phyloP scores from a whole-genome alignment of 37 sponge, comb jelly and placozoan genomes.

The Oscarella lobularis region DNA sequence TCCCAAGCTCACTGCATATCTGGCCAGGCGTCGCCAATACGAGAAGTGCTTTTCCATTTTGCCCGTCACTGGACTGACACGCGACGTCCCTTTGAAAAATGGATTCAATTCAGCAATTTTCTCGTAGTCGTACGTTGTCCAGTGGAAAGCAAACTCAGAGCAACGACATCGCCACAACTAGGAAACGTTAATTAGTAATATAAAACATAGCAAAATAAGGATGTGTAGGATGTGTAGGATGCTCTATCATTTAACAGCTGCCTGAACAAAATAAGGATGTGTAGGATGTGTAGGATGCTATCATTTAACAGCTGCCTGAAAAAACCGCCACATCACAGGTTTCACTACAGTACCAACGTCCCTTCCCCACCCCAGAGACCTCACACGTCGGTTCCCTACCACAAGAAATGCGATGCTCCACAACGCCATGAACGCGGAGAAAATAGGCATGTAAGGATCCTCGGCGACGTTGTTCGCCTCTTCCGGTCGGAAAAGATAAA shows the following conservation, averaged over 20 bases:
- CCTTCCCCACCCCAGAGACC: too few species aligned
- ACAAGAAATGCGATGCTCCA: conserved; percentile 52
- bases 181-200: too few species aligned
- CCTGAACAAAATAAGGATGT: too few species aligned
- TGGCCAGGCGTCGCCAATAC: conserved; percentile 27
- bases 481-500: conserved; percentile 30
- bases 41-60: conserved; percentile 22
- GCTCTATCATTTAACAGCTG: too few species aligned
- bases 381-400: too few species aligned
- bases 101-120: conserved; percentile 18
- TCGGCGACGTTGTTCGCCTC: conserved; percentile 32
- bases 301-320: too few species aligned
- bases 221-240: too few species aligned
- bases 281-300: too few species aligned
- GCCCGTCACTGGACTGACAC: conserved; percentile 30
- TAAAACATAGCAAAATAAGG: too few species aligned
- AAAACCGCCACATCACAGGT: too few species aligned
- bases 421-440: conserved; percentile 41
- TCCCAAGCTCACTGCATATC: conserved; percentile 39
- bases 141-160: conserved; percentile 20
- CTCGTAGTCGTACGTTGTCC: conserved; percentile 44
- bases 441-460: conserved; percentile 59
- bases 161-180: conserved; percentile 2
- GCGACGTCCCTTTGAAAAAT: conserved; percentile 23
- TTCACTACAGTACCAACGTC: too few species aligned